Base-by-base conservation (phyloP, 2,888 invertebrate species). In the Rotaria socialis region DNA sequence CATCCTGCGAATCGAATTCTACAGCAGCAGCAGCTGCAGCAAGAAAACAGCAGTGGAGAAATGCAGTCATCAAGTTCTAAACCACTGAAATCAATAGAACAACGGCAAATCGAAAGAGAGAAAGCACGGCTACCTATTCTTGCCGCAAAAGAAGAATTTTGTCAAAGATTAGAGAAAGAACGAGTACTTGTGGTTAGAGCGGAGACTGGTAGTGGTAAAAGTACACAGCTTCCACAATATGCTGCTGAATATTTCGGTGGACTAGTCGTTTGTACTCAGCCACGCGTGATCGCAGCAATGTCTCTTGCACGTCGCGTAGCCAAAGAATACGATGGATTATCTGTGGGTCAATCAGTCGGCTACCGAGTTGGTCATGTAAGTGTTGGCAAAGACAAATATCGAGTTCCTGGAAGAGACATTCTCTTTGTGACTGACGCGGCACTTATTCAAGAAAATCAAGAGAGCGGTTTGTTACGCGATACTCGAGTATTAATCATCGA, bases 381-480 rank as follows among this genome's bases (percentile, higher is more conserved):
- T 43, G 47, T 14, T 80, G 14, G 19, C 0, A 47, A 5, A 2
- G 80, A 96, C 90, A 94, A 94, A 0, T 96, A 97, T 86, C 94
- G 93, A 87, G 93, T 93, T 90, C 92, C 93, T 88, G 50, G 87
- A 55, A 87, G 60, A 14, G 75, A 85, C n/a, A 67, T 85, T 47
- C 60, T 75, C 27, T 85, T 87, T 89, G 94, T 99, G 94, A 98
- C 98, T 0, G 98, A 99, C 92, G 98, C 98, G 0, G 95, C 97
- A 87, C 91, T 99, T 50, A 92, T 99, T 3, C 93, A 96, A 43
- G 98, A 99, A 92, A 95, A 99, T 93, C 95, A 97, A 93, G 93
- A 94, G 0, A 97, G 99, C 90, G 98, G 98, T 0, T 92, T 99
- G 16, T 92, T 99, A 4, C 94, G 94, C 89, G 94, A 94, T 88